Conservation (phyloP, 2,888 invertebrate species). For the Smittia sp. region DNA sequence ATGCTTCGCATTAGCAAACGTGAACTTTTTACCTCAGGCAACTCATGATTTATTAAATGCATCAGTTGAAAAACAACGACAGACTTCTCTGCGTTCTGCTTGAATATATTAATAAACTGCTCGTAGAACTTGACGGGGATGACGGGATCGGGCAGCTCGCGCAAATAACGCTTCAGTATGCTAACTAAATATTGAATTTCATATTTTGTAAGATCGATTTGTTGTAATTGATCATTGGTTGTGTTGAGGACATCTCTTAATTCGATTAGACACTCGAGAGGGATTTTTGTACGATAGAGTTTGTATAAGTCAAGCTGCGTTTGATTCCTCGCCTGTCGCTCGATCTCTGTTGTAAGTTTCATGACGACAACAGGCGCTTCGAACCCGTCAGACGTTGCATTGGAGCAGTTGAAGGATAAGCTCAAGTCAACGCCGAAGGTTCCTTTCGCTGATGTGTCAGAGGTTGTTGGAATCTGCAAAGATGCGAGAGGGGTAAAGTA, state of each 20-base stretch:
- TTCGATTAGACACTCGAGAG: slow-evolving; percentile 34
- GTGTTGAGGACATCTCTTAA: slow-evolving; percentile 40
- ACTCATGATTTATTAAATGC: slow-evolving; percentile 57
- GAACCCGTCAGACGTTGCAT: neutral
- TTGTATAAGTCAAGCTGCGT: slow-evolving; percentile 37
- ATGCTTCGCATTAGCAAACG: too few relatives aligned
- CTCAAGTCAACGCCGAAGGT: slow-evolving; percentile 37
- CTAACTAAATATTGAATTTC: slow-evolving; percentile 41
- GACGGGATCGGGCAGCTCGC: slow-evolving; percentile 72
- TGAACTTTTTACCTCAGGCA: too few relatives aligned
- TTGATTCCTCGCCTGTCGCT: slow-evolving; percentile 32
- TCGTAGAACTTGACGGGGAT: slow-evolving; percentile 73
- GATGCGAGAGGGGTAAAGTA: neutral
- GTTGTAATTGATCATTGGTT: slow-evolving; percentile 33
- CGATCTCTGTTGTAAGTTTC: slow-evolving; percentile 33
- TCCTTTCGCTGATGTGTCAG: neutral
- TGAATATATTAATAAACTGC: slow-evolving; percentile 46
- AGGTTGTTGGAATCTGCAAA: slow-evolving; percentile 10
- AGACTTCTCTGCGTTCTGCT: slow-evolving; percentile 47
- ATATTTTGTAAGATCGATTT: slow-evolving; percentile 33
- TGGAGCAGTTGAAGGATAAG: neutral
- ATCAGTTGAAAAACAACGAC: slow-evolving; percentile 56
- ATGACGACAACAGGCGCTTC: slow-evolving; percentile 30
- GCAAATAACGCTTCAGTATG: slow-evolving; percentile 67
- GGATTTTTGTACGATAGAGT: slow-evolving; percentile 39